A percentile compares a stretch with the other conserved stretches of the same genome.
phyloP scores from a whole-genome alignment of 2,797 vertebrate species.

The Hypotaenidia okinawae region DNA sequence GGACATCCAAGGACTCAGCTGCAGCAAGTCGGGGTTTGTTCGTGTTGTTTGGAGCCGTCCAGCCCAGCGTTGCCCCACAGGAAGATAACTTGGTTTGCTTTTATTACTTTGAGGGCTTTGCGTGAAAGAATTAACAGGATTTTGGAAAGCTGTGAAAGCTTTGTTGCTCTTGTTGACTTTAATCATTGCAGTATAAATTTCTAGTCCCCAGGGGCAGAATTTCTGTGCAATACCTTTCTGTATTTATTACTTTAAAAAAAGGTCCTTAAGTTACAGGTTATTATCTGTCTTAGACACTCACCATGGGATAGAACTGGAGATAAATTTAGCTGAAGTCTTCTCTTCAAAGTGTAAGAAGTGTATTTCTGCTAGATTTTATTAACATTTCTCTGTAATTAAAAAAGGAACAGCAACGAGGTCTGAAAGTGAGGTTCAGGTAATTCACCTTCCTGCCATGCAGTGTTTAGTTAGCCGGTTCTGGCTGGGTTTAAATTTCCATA shows the following conservation, averaged over 20 bases:
- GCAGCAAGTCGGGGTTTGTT: background rate
- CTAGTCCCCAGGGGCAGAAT: background rate
- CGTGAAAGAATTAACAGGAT: background rate
- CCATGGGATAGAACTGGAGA: background rate
- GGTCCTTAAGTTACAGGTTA: conserved; percentile 10
- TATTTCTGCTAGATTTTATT: conserved; percentile 18
- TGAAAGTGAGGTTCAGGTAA: background rate
- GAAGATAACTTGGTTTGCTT: background rate
- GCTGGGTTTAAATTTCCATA: background rate
- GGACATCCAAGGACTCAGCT: background rate
- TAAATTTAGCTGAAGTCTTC: background rate
- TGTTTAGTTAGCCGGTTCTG: background rate
- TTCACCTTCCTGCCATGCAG: background rate
- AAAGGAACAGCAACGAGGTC: background rate
- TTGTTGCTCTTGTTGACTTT: conserved; percentile 22
- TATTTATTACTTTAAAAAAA: background rate
- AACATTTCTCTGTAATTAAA: conserved; percentile 30
- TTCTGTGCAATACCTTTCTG: background rate
- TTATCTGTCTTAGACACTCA: conserved; percentile 1
- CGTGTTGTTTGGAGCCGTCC: background rate
- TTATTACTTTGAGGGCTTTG: background rate
- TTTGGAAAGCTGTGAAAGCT: conserved; percentile 4
- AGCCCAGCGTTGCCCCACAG: background rate
- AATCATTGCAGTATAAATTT: background rate
- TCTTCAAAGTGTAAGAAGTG: background rate